Evolutionary conservation across 2,797 vertebrate species (phyloP).

Genomic region (Moxostoma hubbsi): DNA sequence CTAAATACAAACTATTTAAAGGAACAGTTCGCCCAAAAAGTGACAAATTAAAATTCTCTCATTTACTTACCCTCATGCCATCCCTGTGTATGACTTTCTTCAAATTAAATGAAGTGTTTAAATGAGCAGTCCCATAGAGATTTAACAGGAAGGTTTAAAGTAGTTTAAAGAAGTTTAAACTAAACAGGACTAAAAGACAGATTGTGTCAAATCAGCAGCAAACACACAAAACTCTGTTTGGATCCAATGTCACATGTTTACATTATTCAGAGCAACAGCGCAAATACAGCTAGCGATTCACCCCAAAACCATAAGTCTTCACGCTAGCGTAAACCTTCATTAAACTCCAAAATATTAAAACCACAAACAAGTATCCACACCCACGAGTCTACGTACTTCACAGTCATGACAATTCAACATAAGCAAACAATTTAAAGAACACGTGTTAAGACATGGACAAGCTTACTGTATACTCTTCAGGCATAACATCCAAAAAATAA

Average conservation of each 20-base stretch:
- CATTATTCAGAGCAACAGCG: conserved; percentile 24
- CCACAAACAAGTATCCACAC: conserved; percentile 5
- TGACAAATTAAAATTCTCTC: neutral
- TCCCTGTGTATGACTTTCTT: neutral
- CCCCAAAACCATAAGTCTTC: neutral
- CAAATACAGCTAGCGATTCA: neutral
- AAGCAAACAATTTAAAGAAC: neutral
- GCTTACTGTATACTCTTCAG: neutral
- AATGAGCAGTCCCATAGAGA: conserved; percentile 9
- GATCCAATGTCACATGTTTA: conserved; percentile 52
- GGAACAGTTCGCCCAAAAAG: no score
- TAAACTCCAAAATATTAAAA: neutral
- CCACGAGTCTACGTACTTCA: conserved; percentile 7
- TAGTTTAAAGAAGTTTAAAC: conserved; percentile 42
- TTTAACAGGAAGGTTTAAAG: conserved; percentile 41
- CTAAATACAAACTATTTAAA: no score
- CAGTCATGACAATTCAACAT: neutral
- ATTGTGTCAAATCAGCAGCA: conserved; percentile 30
- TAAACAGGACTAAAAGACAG: conserved; percentile 37
- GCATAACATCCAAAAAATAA: conserved; percentile 2
- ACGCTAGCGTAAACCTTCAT: neutral
- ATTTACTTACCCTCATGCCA: conserved; percentile 69
- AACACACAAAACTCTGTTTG: conserved; percentile 39
- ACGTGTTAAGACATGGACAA: neutral
- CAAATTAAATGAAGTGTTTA: no score